A percentile compares a stretch with the other conserved stretches of the same genome.
These are phyloP conservation scores for Lasioglossum albipes DNA, from an alignment of 1,140 invertebrate species.

Conservation along the genomic window DNA sequence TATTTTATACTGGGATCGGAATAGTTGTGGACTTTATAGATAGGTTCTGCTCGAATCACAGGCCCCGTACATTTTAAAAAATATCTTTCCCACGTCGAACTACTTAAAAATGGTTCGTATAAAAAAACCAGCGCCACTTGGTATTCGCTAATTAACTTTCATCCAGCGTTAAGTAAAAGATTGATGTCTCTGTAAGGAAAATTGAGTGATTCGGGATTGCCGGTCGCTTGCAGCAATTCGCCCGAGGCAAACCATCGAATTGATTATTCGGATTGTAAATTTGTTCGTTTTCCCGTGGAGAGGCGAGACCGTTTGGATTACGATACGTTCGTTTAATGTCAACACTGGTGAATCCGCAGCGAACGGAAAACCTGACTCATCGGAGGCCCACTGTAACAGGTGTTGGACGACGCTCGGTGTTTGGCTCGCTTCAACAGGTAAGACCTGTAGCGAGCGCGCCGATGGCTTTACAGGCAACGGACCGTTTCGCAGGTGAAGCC, in stretches of 20 bases:
- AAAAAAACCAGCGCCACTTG: too few species aligned
- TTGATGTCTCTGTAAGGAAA: too few species aligned
- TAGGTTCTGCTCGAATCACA: too few species aligned
- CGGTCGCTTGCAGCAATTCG: too few species aligned
- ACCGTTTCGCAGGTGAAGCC: conserved; percentile 67
- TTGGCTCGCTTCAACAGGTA: conserved; percentile 61
- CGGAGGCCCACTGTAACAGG: conserved; percentile 56
- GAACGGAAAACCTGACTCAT: conserved; percentile 43
- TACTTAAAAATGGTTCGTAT: too few species aligned
- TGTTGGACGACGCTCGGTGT: conserved; percentile 59
- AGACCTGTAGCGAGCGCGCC: conserved; percentile 37
- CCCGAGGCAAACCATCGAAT: too few species aligned
- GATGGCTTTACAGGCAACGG: conserved; percentile 52
- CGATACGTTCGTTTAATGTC: conserved; percentile 27
- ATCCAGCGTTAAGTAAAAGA: too few species aligned
- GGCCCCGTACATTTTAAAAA: too few species aligned
- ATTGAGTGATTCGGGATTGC: neutral
- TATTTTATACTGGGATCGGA: too few species aligned
- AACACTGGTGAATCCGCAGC: conserved; percentile 28
- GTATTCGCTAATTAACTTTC: too few species aligned
- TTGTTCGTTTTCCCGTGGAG: neutral
- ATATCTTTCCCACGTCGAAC: too few species aligned
- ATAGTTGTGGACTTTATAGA: too few species aligned
- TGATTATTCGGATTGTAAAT: neutral
- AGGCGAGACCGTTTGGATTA: neutral